phyloP scores from a whole-genome alignment of 1,140 invertebrate species.

The Zaprionus camerounensis region DNA sequence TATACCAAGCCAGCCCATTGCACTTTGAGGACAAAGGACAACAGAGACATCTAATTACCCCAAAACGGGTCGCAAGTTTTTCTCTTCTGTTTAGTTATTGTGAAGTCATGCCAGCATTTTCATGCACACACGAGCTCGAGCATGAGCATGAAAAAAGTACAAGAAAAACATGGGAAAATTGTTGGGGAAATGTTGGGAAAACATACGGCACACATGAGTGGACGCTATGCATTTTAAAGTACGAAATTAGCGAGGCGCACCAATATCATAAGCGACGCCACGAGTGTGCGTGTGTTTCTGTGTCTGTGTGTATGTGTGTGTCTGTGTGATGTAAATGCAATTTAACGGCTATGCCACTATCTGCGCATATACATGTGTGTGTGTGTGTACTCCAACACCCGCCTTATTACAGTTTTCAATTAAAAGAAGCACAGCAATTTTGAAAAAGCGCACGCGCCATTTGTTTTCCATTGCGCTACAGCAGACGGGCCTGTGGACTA shows the following conservation, averaged over 20 bases:
- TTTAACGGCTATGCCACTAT: slow-evolving; percentile 29
- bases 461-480: slow-evolving; percentile 19
- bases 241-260: slow-evolving; percentile 48
- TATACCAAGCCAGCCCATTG: not conserved
- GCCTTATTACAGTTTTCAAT: slow-evolving; percentile 54
- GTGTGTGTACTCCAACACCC: slow-evolving; percentile 11
- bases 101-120: slow-evolving; percentile 50
- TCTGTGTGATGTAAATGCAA: slow-evolving; percentile 12
- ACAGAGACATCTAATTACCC: slow-evolving; percentile 58
- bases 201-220: slow-evolving; percentile 41
- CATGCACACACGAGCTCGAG: slow-evolving; percentile 32
- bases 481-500: not conserved
- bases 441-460: slow-evolving; percentile 42
- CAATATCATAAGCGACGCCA: slow-evolving; percentile 28
- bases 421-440: slow-evolving; percentile 51
- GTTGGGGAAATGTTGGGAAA: slow-evolving; percentile 9
- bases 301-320: not conserved
- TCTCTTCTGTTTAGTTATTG: slow-evolving; percentile 55
- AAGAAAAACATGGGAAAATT: slow-evolving; percentile 2
- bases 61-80: slow-evolving; percentile 34
- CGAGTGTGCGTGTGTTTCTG: not conserved
- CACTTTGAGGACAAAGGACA: slow-evolving; percentile 30
- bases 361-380: not conserved
- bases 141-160: slow-evolving; percentile 13
- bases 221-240: slow-evolving; percentile 54